These are phyloP conservation scores for Hipparchia semele DNA, from an alignment of 2,888 invertebrate species.

Conservation along the genomic window DNA sequence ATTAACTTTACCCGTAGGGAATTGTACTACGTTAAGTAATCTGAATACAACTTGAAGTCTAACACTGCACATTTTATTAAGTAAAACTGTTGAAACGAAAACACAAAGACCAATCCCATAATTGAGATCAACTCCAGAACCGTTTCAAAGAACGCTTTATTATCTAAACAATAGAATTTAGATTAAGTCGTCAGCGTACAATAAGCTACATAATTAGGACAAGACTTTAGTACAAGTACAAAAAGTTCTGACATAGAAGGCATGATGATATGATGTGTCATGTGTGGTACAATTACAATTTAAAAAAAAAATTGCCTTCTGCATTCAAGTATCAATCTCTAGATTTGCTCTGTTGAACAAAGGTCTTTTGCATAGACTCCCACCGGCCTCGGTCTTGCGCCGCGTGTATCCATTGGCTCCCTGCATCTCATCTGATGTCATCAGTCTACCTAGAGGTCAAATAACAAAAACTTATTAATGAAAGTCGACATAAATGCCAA, in stretches of 20 bases:
- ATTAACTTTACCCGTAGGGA: background rate
- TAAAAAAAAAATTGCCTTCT: no score
- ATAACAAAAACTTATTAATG: background rate
- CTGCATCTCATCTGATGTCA: no score
- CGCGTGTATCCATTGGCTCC: no score
- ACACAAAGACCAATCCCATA: constrained; percentile 13
- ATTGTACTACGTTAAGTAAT: background rate
- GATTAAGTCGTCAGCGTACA: constrained; percentile 45
- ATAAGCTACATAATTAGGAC: background rate
- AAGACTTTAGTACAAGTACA: background rate
- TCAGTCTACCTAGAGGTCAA: background rate
- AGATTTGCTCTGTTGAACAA: no score
- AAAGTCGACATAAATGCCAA: no score
- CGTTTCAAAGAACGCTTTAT: constrained; percentile 42
- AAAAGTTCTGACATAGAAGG: background rate
- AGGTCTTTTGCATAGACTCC: no score
- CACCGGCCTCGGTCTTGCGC: no score
- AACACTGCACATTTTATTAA: constrained; percentile 4
- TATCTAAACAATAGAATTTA: constrained; percentile 50
- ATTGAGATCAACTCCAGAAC: constrained; percentile 51
- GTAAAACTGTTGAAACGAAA: constrained; percentile 2
- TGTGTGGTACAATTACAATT: no score
- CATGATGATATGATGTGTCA: no score
- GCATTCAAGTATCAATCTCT: background rate
- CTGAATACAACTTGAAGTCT: background rate